phyloP scores from a whole-genome alignment of 2,888 invertebrate genomes.

The Eucera pruinosa region DNA sequence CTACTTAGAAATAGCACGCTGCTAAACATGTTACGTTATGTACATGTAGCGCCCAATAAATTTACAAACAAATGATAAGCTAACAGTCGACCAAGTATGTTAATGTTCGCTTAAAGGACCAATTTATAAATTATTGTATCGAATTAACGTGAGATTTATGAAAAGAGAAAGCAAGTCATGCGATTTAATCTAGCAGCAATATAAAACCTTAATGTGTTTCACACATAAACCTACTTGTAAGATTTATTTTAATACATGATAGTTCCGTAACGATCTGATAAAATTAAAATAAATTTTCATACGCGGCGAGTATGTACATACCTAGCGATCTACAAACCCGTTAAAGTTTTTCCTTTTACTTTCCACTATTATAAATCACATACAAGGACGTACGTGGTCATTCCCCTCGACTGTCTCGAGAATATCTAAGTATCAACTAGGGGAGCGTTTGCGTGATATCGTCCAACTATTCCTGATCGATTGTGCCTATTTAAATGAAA shows the following conservation, averaged over 20 bases:
- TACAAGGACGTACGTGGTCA: slow-evolving; percentile 40
- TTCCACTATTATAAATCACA: slow-evolving; percentile 28
- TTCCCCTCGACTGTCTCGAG: slow-evolving; percentile 42
- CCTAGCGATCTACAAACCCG: not conserved
- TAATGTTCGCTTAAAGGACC: too few relatives aligned
- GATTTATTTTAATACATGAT: not conserved
- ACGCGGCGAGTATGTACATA: not conserved
- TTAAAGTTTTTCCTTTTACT: slow-evolving; percentile 1
- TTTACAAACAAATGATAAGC: too few relatives aligned
- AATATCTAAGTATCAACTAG: slow-evolving; percentile 36
- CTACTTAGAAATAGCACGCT: too few relatives aligned
- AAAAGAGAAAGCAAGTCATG: not conserved
- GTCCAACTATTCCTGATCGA: slow-evolving; percentile 53
- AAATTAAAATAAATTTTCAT: not conserved
- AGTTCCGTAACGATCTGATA: not conserved
- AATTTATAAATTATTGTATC: too few relatives aligned
- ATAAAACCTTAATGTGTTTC: not conserved
- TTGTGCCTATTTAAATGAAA: slow-evolving; percentile 55
- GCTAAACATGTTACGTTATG: too few relatives aligned
- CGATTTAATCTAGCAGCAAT: not conserved
- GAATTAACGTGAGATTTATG: too few relatives aligned
- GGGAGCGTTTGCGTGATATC: slow-evolving; percentile 56
- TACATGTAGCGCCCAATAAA: too few relatives aligned
- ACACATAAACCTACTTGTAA: too few relatives aligned
- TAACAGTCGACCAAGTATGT: too few relatives aligned